Conservation (phyloP, 2,113 vertebrate genomes). For the Athene cunicularia region DNA sequence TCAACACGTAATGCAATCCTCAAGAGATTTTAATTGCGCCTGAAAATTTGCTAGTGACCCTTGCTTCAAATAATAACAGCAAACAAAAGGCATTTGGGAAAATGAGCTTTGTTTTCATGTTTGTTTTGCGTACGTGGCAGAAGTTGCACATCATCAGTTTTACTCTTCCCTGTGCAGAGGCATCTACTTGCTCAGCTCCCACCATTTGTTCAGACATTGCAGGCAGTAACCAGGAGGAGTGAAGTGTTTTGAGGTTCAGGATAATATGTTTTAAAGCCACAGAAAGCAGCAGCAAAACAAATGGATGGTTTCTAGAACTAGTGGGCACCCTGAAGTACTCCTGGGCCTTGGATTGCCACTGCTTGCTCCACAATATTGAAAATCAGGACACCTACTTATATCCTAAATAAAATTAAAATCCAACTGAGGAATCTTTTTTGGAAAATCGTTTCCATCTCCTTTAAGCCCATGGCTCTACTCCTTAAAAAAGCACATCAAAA, state of each 20-base stretch:
- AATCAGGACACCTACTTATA: background rate
- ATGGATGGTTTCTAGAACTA: background rate
- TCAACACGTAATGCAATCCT: accelerated
- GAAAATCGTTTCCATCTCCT: background rate
- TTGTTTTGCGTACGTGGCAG: background rate
- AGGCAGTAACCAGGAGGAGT: background rate
- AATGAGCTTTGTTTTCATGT: background rate
- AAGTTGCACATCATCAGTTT: background rate
- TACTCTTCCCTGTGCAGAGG: background rate
- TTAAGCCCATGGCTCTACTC: background rate
- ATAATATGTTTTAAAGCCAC: background rate
- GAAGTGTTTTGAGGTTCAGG: background rate
- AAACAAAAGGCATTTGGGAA: background rate
- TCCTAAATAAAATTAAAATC: background rate
- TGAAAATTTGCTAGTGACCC: background rate
- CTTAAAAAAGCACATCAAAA: background rate
- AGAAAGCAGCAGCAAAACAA: background rate
- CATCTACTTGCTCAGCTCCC: background rate
- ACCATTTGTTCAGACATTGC: background rate
- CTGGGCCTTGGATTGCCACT: background rate
- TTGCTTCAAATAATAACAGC: background rate
- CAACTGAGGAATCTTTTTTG: background rate
- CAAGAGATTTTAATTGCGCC: background rate
- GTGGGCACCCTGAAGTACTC: background rate
- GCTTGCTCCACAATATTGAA: background rate